These are phyloP conservation scores for Xanthia togata DNA, from an alignment of 2,888 invertebrate genomes.

Conservation along the genomic window DNA sequence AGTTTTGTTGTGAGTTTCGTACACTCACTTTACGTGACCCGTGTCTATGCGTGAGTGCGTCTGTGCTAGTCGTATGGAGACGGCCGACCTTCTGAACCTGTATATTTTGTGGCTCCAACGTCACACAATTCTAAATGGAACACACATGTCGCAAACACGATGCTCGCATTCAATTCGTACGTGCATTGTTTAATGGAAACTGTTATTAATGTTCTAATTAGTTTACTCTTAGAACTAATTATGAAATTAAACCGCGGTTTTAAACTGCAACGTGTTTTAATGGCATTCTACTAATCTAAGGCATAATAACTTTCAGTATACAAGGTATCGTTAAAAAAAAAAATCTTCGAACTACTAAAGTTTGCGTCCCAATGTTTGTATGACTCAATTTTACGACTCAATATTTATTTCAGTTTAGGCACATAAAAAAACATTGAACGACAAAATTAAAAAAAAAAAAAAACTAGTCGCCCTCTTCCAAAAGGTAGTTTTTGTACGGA, in stretches of 20 bases:
- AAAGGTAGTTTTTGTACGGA: too few species aligned
- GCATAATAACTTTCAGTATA: neutral
- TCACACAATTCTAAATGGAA: conserved; percentile 53
- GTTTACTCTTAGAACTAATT: conserved; percentile 47
- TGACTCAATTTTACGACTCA: neutral
- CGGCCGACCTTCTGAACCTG: neutral
- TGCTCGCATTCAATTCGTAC: conserved; percentile 54
- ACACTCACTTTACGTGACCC: neutral
- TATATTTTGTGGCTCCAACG: conserved; percentile 8
- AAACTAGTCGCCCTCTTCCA: too few species aligned
- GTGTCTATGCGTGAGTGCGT: too few species aligned
- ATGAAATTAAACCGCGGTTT: conserved; percentile 21
- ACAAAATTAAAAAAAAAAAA: too few species aligned
- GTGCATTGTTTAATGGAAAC: conserved; percentile 56
- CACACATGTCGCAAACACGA: conserved; percentile 58
- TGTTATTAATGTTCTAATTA: conserved; percentile 62
- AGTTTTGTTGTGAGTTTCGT: too few species aligned
- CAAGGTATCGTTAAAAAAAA: neutral
- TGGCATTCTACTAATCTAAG: neutral
- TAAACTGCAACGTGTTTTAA: neutral
- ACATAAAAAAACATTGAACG: too few species aligned
- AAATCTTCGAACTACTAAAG: too few species aligned
- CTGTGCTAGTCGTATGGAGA: neutral
- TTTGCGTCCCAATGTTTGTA: neutral
- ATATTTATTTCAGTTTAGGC: too few species aligned